Base-by-base conservation (phyloP, 1,140 invertebrate genomes). In the Ruditapes philippinarum region DNA sequence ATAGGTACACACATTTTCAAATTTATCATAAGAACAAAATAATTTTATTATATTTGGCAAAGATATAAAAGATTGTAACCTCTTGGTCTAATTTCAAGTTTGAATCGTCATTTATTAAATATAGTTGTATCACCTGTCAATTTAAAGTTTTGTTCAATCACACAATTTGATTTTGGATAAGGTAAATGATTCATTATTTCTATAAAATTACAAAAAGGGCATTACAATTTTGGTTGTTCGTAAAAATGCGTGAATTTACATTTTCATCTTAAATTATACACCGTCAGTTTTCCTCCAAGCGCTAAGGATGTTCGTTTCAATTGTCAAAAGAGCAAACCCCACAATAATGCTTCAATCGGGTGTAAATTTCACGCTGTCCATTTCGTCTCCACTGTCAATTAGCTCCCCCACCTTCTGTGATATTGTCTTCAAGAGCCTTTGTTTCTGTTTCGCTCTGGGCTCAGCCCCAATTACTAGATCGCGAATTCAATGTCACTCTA, bases 281-380 rank as follows among this genome's bases (percentile, higher is more conserved):
- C 22, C 2, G 28, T 38, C 28, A 74, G 40, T 68, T 60, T 36
- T 36, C 70, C 83, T 70, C 57, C 36, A 83, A 76, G 68, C 65
- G n/a, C 0, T 40, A n/a, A 51, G 83, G 83, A 86, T 86, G 83
- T 74, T 57, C 68, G 83, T 86, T 86, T 86, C 65, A 76, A 86
- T 68, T 86, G 83, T 49, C 83, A 86, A 86, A 86, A 76, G 83
- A 86, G 83, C 83, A 86, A 86, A 45, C 28, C 28, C 70, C 49
- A 86, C 83, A 86, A 86, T 86, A 62, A 49, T 60, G 45, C 28
- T 74, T 49, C 54, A 60, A 3, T 76, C 45, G 83, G 83, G 83
- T 86, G 83, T 86, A 73, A 86, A 74, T 86, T 86, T 86, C 83
- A 86, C 83, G 83, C 83, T 86, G 83, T 60, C 83, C 83, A 86